Conservation (phyloP, 1,140 invertebrate species). For the Leguminivora glycinivorella region DNA sequence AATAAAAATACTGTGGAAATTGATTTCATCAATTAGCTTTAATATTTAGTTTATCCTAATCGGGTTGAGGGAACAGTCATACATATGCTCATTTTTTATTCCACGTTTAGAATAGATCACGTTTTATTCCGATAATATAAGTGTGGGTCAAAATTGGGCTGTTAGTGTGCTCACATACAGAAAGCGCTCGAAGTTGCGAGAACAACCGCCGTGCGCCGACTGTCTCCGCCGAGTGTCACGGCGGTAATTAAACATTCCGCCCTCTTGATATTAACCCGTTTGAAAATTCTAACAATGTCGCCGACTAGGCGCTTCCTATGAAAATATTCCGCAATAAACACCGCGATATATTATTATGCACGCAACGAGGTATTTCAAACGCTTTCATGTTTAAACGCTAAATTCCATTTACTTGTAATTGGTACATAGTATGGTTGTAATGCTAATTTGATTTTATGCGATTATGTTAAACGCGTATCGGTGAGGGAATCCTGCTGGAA, state of each 20-base stretch:
- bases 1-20: too few relatives aligned
- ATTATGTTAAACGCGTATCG: neutral
- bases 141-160: too few relatives aligned
- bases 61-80: too few relatives aligned
- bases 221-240: constrained; percentile 47
- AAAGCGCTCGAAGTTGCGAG: neutral
- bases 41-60: too few relatives aligned
- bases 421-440: constrained; percentile 4
- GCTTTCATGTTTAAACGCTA: constrained; percentile 36
- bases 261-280: constrained; percentile 61
- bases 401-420: constrained; percentile 35
- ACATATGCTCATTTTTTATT: too few relatives aligned
- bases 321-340: constrained; percentile 49
- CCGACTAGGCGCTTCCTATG: constrained; percentile 46
- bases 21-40: too few relatives aligned
- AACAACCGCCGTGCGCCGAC: constrained; percentile 38
- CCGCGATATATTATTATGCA: constrained; percentile 33
- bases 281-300: constrained; percentile 68
- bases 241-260: constrained; percentile 70
- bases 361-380: constrained; percentile 37
- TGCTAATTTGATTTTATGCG: constrained; percentile 26
- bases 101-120: too few relatives aligned
- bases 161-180: neutral
- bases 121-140: too few relatives aligned
- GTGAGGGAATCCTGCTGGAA: neutral